Evolutionary conservation across 2,113 vertebrate genomes (phyloP).

Genomic region (Cervus canadensis): DNA sequence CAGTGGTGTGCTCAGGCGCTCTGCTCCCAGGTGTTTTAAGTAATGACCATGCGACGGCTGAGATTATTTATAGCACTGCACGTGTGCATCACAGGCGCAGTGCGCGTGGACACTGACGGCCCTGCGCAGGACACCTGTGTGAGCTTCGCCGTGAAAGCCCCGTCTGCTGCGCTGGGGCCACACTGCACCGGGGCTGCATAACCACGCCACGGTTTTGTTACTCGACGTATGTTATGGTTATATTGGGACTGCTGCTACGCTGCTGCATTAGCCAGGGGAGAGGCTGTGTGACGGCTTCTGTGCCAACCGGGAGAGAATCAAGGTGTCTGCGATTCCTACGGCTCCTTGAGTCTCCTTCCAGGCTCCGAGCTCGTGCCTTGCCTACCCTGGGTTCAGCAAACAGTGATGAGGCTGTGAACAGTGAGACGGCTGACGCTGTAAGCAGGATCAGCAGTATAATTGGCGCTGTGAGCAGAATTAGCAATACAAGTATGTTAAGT

Average conservation of each 20-base stretch:
- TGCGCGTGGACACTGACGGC: not conserved
- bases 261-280: not conserved
- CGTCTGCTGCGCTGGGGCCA: not conserved
- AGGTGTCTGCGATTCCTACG: not conserved
- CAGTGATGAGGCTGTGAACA: not conserved
- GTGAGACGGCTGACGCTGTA: not conserved
- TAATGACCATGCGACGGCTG: not conserved
- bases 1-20: not conserved
- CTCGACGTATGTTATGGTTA: not conserved
- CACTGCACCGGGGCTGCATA: not conserved
- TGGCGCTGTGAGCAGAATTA: not conserved
- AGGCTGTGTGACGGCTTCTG: not conserved
- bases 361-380: not conserved
- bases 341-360: not conserved
- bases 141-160: not conserved
- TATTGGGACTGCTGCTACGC: not conserved
- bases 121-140: not conserved
- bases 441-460: not conserved
- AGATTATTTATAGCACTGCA: not conserved
- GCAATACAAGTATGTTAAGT: not conserved
- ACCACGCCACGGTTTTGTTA: not conserved
- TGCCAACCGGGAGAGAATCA: not conserved
- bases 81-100: not conserved
- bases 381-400: not conserved
- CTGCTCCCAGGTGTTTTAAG: not conserved